These are phyloP conservation scores for Ferrisia virgata DNA, from an alignment of 2,888 invertebrate species.

Conservation along the genomic window DNA sequence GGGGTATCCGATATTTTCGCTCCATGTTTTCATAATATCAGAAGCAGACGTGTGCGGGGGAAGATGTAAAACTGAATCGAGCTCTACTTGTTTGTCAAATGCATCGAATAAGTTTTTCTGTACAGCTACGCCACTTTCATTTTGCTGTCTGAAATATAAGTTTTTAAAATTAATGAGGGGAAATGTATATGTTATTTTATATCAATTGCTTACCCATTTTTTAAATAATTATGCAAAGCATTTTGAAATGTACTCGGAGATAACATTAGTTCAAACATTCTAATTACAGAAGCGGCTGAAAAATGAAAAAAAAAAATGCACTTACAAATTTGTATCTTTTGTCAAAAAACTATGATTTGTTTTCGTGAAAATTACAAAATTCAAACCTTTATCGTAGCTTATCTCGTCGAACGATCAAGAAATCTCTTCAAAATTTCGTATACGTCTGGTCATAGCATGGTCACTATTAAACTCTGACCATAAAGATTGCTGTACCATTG, in stretches of 20 bases:
- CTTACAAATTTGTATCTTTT: no score
- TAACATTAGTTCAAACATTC: conserved; percentile 66
- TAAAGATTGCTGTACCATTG: conserved; percentile 55
- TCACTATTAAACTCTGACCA: conserved; percentile 59
- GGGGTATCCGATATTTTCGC: conserved; percentile 68
- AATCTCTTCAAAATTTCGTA: conserved; percentile 61
- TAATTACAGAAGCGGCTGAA: conserved; percentile 60
- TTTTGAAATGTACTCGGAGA: conserved; percentile 57
- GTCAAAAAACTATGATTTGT: no score
- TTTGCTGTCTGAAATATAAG: not conserved
- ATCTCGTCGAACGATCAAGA: conserved; percentile 64
- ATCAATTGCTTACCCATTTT: not conserved
- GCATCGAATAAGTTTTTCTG: conserved; percentile 47
- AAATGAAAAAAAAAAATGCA: no score
- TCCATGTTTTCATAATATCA: conserved; percentile 72
- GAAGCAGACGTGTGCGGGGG: conserved; percentile 50
- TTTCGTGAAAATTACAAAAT: no score
- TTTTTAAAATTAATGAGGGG: no score
- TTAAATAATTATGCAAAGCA: conserved; percentile 59
- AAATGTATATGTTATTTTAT: not conserved
- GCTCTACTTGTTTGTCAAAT: conserved; percentile 54
- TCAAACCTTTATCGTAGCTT: conserved; percentile 63
- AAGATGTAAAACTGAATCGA: conserved; percentile 29
- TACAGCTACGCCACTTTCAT: conserved; percentile 47
- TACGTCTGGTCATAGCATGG: conserved; percentile 61